Evolutionary conservation across 2,888 invertebrate genomes (phyloP), one percentile per base, ranked within the genome.

Genomic region (Tuta absoluta): DNA sequence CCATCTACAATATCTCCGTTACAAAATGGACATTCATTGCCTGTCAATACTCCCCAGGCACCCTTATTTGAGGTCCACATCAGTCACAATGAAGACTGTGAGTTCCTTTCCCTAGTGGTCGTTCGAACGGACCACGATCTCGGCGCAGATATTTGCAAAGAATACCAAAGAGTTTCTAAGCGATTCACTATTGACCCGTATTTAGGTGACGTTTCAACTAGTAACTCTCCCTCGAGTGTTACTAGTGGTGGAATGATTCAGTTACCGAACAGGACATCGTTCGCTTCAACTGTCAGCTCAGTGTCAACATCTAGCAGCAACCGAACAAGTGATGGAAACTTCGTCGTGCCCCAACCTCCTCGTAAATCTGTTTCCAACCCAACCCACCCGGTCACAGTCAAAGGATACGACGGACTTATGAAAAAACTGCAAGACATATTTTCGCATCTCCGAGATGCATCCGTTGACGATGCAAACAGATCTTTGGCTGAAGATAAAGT

Each of bases 1-100:
- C 90, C 92, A 0, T 91, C 92, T 0, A 91, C 92, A 0, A 91
- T 91, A 70, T 92, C 92, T 0, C 92, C 92, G 0, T 72, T 92
- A 60, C 87, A 88, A 67, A 92, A 92, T 63, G 92, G 92, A 0
- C 92, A 92, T 68, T 85, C 87, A 0, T 70, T 89, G 64, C 90
- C 88, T 2, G 76, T 81, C 1, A 82, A 79, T 62, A 90, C 87
- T 11, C 91, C 88, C 3, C 89, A 88, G 66, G 74, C 86, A 64
- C 92, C 92, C 1, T 74, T 85, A 0, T 92, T 92, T 65, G 91
- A 92, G 68, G 80, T 92, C 33, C 90, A 92, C 66, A 76, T 90
- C 0, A 86, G 83, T 66, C 83, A 88, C 33, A 91, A 87, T 65
- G 92, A 92, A 64, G 91, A 92, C 38, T 84, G 87, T 62, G 92